Percentiles rank a stretch among this genome's conserved stretches.
Conservation (phyloP, 2,797 vertebrate genomes). For the Phrynocephalus forsythii region DNA sequence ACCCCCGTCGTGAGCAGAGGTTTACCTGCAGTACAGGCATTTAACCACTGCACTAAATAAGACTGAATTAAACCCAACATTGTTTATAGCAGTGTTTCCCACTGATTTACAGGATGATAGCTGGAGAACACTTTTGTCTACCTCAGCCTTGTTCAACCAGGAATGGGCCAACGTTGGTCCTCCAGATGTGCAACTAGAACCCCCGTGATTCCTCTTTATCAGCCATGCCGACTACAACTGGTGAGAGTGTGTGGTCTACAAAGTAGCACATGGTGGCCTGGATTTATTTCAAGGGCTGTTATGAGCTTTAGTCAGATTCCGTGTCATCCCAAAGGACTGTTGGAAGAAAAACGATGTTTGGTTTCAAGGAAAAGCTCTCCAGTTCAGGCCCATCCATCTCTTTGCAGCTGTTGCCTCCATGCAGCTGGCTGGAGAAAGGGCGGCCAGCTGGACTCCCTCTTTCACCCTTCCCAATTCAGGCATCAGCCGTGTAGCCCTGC, state of each 20-base stretch:
- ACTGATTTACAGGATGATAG: no score
- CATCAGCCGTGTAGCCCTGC: no score
- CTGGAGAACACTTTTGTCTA: no score
- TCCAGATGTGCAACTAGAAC: neutral
- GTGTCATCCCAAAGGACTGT: no score
- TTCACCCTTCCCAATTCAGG: neutral
- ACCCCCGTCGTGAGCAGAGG: no score
- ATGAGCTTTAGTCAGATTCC: no score
- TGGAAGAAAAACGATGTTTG: neutral
- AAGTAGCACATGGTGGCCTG: neutral
- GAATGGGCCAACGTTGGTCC: neutral
- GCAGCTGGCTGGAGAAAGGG: neutral
- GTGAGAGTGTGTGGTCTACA: neutral
- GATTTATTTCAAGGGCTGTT: neutral
- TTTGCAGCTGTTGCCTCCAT: neutral
- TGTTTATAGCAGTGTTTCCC: no score
- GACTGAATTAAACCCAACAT: no score
- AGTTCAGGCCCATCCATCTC: neutral
- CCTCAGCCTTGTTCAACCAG: no score
- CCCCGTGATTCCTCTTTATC: neutral
- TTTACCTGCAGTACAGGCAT: no score
- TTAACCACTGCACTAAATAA: no score
- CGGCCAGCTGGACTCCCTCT: neutral
- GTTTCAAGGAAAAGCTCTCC: no score
- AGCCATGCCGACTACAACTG: neutral